Base-by-base conservation (phyloP, 1,140 invertebrate species). In the Oppia nitens region DNA sequence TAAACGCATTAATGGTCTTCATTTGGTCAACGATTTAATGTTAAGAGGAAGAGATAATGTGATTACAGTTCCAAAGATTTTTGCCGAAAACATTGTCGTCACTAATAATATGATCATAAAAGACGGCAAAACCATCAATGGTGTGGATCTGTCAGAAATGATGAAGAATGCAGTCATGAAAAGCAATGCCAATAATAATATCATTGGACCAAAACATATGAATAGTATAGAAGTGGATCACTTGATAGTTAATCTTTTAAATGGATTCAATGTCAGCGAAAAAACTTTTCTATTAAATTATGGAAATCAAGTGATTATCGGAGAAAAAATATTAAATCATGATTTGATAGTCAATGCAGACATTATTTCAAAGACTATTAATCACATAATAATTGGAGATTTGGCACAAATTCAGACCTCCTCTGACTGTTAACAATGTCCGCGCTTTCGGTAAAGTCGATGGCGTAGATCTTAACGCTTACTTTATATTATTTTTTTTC, bases 141-240 rank as follows among this genome's bases (percentile, higher is more conserved):
- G 27, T 21, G 58, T 64, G 6, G 58, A 64, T 21, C 23, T 64
- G 45, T 57, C 60, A 2, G 47, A 62, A 50, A 60, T 59, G 60
- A 23, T n/a, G 23, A 24, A 47, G 24, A 59, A 49, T 2, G 17
- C 60, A 0, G 59, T 60, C 3, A 28, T 59, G n/a, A 63, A 58
- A 21, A 23, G 53, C 25, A 32, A 53, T 4, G 48, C 24, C 1
- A 32, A 54, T 11, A 11, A 21, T 25, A 26, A n/a, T n/a, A n/a
- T 26, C 6, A 6, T n/a, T 6, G 25, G 23, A 40, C 4, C 4
- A 11, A 54, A 26, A 25, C 53, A 54, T 24, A 40, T 54, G 9
- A 29, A 20, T 29, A 26, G 24, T 29, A 9, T 29, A n/a, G 27
- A 26, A 26, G 23, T 54, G 11, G 23, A 54, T 29, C 27, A 26